Conservation (phyloP, 2,797 vertebrate species). For the Chanos chanos region DNA sequence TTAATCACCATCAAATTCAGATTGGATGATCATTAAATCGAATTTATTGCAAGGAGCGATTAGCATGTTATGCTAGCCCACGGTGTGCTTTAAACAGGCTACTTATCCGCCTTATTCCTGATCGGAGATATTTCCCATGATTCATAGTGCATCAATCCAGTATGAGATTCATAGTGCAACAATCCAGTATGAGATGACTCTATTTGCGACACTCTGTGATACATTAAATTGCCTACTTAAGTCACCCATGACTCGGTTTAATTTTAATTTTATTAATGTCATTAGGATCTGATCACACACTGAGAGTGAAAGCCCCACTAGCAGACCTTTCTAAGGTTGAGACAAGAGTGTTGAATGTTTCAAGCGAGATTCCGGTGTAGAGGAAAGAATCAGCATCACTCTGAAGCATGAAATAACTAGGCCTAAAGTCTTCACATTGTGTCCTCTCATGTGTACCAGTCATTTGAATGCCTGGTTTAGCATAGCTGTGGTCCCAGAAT, state of each 20-base stretch:
- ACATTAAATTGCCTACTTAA: background rate
- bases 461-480: too few species aligned
- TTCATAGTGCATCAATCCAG: too few species aligned
- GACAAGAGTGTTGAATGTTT: background rate
- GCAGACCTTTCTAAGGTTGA: background rate
- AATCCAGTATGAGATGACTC: background rate
- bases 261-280: constrained; percentile 9
- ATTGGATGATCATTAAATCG: too few species aligned
- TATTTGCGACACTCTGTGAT: background rate
- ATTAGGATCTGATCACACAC: background rate
- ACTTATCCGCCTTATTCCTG: too few species aligned
- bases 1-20: too few species aligned
- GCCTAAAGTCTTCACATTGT: background rate
- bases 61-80: too few species aligned
- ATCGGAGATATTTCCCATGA: too few species aligned
- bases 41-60: too few species aligned
- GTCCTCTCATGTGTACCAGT: too few species aligned
- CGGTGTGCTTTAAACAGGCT: too few species aligned
- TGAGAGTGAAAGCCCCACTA: background rate
- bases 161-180: too few species aligned
- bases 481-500: background rate
- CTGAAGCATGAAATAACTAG: background rate
- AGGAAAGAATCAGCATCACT: background rate
- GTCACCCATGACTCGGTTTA: constrained; percentile 4
- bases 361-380: background rate